phyloP scores from a whole-genome alignment of 2,888 invertebrate species.

The Spisula subtruncata region DNA sequence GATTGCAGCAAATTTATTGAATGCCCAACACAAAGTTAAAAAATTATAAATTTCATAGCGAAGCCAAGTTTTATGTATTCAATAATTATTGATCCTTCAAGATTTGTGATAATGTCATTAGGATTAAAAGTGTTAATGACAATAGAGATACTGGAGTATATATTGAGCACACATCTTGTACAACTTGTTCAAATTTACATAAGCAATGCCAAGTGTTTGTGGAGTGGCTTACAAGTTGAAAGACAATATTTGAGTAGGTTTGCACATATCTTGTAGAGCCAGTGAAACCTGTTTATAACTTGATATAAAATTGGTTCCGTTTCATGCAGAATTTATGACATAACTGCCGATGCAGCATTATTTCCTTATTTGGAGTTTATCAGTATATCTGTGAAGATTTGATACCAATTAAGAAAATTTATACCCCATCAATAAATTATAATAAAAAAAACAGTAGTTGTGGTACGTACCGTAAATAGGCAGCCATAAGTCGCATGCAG shows the following conservation, averaged over 20 bases:
- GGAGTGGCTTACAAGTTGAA: background rate
- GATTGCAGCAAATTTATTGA: no score
- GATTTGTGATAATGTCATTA: constrained; percentile 5
- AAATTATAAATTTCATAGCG: no score
- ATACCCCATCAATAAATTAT: background rate
- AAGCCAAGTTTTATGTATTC: background rate
- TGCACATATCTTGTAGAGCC: background rate
- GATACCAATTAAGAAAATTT: background rate
- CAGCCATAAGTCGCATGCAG: no score
- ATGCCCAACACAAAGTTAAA: no score
- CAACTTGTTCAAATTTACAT: constrained; percentile 6
- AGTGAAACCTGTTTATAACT: background rate
- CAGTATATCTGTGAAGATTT: no score
- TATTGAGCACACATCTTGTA: background rate
- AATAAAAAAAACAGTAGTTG: background rate
- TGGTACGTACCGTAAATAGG: no score
- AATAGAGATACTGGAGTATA: background rate
- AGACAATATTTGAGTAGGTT: constrained; percentile 37
- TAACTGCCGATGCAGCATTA: background rate
- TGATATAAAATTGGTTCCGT: background rate
- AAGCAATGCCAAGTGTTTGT: constrained; percentile 25
- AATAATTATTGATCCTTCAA: background rate
- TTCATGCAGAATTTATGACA: background rate
- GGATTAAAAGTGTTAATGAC: background rate
- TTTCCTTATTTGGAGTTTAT: background rate